A percentile compares a stretch with the other conserved stretches of the same genome.
Conservation (phyloP, 2,797 vertebrate species). For the Coregonus suidteri region DNA sequence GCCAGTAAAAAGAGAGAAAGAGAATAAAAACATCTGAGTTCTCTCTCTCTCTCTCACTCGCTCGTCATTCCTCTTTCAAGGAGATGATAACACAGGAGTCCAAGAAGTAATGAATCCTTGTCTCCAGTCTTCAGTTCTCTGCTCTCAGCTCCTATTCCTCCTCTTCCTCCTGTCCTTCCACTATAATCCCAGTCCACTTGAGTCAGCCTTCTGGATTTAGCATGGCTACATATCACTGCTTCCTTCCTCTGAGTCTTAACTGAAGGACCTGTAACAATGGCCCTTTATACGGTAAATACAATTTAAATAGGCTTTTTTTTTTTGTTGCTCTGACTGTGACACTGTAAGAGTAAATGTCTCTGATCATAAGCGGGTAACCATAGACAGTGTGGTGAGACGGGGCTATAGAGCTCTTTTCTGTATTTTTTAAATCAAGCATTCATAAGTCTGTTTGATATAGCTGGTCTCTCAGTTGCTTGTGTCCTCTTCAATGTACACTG, state of each 20-base stretch:
- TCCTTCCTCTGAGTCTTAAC: constrained; percentile 21
- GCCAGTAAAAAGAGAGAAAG: not conserved
- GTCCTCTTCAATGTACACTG: too few species aligned
- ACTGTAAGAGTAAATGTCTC: not conserved
- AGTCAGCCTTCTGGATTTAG: not conserved
- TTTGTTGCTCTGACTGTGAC: not conserved
- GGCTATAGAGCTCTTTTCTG: not conserved
- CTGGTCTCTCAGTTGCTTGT: not conserved
- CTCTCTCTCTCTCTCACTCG: too few species aligned
- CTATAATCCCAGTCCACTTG: constrained; percentile 19
- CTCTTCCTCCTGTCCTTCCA: constrained; percentile 14
- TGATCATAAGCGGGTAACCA: not conserved
- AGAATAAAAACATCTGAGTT: not conserved
- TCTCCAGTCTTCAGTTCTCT: constrained; percentile 10
- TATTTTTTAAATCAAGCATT: not conserved
- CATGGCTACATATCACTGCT: not conserved
- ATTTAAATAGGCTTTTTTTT: not conserved
- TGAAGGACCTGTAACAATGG: not conserved
- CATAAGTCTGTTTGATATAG: not conserved
- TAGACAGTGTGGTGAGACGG: not conserved
- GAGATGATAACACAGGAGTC: not conserved
- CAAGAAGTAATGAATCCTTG: not conserved
- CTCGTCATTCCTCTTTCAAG: too few species aligned
- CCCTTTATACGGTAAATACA: not conserved
- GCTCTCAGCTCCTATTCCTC: not conserved